Conservation (phyloP, 2,888 invertebrate genomes). For the Sinohyriopsis cumingii region DNA sequence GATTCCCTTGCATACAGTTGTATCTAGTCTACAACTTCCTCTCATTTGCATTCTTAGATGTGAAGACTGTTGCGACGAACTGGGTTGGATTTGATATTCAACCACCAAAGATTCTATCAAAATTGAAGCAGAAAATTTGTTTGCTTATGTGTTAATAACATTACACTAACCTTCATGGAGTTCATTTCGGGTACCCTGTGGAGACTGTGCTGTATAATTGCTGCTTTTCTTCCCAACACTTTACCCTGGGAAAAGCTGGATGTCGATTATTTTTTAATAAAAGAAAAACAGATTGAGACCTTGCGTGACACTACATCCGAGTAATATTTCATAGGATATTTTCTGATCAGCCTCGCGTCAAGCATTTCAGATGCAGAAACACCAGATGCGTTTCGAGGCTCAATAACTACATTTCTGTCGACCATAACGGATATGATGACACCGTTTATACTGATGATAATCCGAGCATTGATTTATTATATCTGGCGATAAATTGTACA, state of each 20-base stretch:
- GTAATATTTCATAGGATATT: slow-evolving; percentile 16
- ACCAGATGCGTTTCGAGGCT: not conserved
- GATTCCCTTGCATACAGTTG: slow-evolving; percentile 23
- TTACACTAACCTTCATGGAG: slow-evolving; percentile 17
- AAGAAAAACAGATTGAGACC: too few species aligned
- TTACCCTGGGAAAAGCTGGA: too few species aligned
- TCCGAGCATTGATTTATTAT: slow-evolving; percentile 9
- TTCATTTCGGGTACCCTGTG: slow-evolving; percentile 19
- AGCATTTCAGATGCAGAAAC: not conserved
- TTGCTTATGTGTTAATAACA: slow-evolving; percentile 8
- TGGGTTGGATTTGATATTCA: slow-evolving; percentile 5
- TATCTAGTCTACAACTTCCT: slow-evolving; percentile 19
- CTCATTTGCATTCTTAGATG: slow-evolving; percentile 19
- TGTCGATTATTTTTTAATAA: too few species aligned
- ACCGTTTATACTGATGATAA: not conserved
- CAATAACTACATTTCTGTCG: too few species aligned
- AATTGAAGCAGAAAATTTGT: slow-evolving; percentile 8
- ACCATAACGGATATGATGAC: too few species aligned
- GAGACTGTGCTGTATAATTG: slow-evolving; percentile 23
- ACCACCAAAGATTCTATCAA: slow-evolving; percentile 9
- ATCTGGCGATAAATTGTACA: slow-evolving; percentile 15
- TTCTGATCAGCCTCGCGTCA: slow-evolving; percentile 6
- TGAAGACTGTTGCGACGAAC: slow-evolving; percentile 5
- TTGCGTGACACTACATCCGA: slow-evolving; percentile 4
- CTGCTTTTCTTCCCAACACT: slow-evolving; percentile 1